Conservation (phyloP, 2,113 vertebrate species). For the Buteo buteo region DNA sequence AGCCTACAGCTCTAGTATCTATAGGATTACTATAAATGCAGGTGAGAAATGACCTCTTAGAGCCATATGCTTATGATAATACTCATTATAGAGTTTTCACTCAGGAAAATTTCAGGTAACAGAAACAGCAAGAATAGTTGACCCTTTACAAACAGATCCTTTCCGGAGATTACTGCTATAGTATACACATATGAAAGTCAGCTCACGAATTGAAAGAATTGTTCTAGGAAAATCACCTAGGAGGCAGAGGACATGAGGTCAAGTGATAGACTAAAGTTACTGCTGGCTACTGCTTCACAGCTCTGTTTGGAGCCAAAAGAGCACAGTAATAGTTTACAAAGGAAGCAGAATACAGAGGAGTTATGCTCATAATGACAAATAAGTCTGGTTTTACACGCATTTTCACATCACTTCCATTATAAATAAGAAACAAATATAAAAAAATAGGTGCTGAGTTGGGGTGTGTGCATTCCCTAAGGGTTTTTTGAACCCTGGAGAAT, state of each 20-base stretch:
- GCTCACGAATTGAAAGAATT: fast-evolving
- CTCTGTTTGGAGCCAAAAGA: background rate
- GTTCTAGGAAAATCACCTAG: background rate
- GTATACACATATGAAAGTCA: too few relatives aligned
- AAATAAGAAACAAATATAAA: background rate
- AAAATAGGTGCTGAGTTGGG: background rate
- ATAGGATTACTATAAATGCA: fast-evolving
- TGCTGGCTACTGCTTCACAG: background rate
- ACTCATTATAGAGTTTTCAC: fast-evolving
- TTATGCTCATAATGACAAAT: fast-evolving
- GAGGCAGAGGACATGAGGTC: background rate
- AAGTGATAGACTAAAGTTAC: background rate
- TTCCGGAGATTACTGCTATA: background rate
- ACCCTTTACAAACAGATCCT: background rate
- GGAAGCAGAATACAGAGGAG: fast-evolving
- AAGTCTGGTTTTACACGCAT: fast-evolving
- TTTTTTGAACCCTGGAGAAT: background rate
- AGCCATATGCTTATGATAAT: fast-evolving
- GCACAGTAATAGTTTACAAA: background rate
- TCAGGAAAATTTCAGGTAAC: background rate
- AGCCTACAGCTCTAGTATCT: background rate
- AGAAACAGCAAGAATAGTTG: background rate
- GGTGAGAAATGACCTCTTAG: background rate
- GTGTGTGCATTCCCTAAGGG: background rate
- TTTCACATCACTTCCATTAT: background rate